Evolutionary conservation across 2,888 invertebrate genomes (phyloP).

Genomic region (Andrena chrysosceles): DNA sequence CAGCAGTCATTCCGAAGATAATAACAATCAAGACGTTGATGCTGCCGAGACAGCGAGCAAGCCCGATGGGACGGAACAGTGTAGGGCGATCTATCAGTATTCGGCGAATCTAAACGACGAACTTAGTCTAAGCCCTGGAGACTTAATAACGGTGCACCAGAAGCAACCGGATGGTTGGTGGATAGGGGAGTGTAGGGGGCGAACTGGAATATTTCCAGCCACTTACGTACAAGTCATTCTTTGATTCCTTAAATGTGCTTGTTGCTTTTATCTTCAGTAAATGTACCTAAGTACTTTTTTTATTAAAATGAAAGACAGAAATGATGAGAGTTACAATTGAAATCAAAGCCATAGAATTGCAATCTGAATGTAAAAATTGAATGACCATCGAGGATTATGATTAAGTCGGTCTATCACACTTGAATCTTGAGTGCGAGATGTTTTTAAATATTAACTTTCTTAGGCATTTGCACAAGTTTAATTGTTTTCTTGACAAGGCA

Average conservation of each 20-base stretch:
- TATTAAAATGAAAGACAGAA: not conserved
- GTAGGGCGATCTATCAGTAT: constrained; percentile 95
- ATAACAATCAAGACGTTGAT: constrained; percentile 84
- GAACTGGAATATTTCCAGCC: constrained; percentile 96
- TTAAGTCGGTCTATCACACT: too few species aligned
- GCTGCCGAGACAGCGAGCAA: constrained; percentile 60
- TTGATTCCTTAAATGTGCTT: constrained; percentile 53
- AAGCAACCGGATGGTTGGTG: constrained; percentile 98
- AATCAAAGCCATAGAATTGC: not conserved
- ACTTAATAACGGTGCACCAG: constrained; percentile 94
- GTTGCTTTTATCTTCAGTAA: not conserved
- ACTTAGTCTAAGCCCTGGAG: constrained; percentile 90
- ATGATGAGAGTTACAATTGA: too few species aligned
- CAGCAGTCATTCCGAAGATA: constrained; percentile 82
- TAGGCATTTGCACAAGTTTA: too few species aligned
- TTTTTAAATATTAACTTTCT: not conserved
- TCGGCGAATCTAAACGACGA: constrained; percentile 95
- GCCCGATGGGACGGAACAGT: constrained; percentile 85
- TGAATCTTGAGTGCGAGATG: constrained; percentile 11
- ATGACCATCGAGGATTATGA: not conserved
- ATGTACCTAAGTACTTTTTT: not conserved
- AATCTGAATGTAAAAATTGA: not conserved
- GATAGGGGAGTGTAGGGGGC: constrained; percentile 94
- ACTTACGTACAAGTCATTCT: constrained; percentile 95
- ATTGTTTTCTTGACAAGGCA: not conserved